Conservation (phyloP, 1,140 invertebrate genomes). For the Lithobius niger region DNA sequence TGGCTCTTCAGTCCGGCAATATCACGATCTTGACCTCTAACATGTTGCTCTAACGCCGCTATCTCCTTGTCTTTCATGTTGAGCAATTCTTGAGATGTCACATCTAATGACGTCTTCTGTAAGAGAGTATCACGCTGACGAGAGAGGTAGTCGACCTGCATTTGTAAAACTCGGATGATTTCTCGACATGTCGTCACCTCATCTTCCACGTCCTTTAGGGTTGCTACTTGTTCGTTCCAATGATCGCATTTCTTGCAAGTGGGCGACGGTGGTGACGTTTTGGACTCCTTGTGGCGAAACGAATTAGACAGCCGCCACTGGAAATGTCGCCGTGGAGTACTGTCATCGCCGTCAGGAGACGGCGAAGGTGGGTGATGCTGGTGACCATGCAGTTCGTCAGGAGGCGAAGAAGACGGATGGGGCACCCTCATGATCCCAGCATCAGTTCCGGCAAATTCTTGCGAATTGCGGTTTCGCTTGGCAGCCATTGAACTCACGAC, state of each 20-base stretch:
- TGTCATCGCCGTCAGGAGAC: too few species aligned
- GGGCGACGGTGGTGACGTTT: too few species aligned
- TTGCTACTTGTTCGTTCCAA: not conserved
- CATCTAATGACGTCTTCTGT: not conserved
- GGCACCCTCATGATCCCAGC: not conserved
- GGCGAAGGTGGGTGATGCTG: too few species aligned
- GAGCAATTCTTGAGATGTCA: not conserved
- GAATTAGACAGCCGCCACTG: too few species aligned
- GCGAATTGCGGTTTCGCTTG: not conserved
- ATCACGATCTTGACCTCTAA: not conserved
- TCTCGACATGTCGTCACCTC: not conserved
- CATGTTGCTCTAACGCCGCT: not conserved
- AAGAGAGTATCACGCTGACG: not conserved
- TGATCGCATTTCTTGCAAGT: too few species aligned
- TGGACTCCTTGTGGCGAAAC: too few species aligned
- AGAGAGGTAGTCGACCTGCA: not conserved
- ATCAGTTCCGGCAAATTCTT: not conserved
- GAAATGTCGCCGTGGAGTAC: too few species aligned
- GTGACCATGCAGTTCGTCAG: too few species aligned
- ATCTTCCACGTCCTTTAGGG: not conserved
- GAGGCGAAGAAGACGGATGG: too few species aligned
- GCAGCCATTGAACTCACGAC: not conserved
- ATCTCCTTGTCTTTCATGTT: not conserved
- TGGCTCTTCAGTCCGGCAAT: not conserved
- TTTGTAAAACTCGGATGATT: not conserved